phyloP scores from a whole-genome alignment of 2,797 vertebrate species.

The Gadopsis bispinosus region DNA sequence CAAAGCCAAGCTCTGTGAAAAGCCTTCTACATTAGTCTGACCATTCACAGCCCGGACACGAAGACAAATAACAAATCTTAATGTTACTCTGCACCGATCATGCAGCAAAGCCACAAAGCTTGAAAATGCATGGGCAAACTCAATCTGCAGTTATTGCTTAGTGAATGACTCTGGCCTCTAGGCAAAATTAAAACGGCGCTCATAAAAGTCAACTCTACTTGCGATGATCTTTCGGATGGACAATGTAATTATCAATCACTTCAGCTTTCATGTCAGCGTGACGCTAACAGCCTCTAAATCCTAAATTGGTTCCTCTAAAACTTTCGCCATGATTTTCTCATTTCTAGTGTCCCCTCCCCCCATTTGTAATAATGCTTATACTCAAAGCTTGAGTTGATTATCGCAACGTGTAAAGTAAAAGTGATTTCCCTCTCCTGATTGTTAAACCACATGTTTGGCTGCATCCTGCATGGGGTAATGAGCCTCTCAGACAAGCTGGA shows the following conservation, averaged over 20 bases:
- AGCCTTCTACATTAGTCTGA: neutral
- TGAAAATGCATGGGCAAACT: constrained; percentile 43
- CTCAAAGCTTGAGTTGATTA: constrained; percentile 1
- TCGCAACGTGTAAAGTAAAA: constrained; percentile 5
- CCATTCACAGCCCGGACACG: constrained; percentile 27
- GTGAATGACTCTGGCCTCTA: neutral
- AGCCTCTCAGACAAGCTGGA: constrained; percentile 22
- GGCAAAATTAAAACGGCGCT: neutral
- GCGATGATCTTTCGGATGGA: constrained; percentile 4
- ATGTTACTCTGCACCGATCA: constrained; percentile 25
- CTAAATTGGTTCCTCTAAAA: neutral
- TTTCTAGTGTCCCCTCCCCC: neutral
- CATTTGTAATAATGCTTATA: neutral
- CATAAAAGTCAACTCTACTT: constrained; percentile 8
- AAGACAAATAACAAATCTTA: constrained; percentile 40
- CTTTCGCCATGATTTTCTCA: neutral
- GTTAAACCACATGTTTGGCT: constrained; percentile 28
- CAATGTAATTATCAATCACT: constrained; percentile 18
- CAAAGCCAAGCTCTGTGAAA: constrained; percentile 29
- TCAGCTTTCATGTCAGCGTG: neutral
- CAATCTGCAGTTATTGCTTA: constrained; percentile 10
- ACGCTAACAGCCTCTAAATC: constrained; percentile 16
- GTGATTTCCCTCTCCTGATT: constrained; percentile 11
- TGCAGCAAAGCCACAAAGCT: constrained; percentile 13
- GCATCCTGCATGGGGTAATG: constrained; percentile 39